Evolutionary conservation across 2,797 vertebrate genomes (phyloP).

Genomic region (Taeniopygia guttata): DNA sequence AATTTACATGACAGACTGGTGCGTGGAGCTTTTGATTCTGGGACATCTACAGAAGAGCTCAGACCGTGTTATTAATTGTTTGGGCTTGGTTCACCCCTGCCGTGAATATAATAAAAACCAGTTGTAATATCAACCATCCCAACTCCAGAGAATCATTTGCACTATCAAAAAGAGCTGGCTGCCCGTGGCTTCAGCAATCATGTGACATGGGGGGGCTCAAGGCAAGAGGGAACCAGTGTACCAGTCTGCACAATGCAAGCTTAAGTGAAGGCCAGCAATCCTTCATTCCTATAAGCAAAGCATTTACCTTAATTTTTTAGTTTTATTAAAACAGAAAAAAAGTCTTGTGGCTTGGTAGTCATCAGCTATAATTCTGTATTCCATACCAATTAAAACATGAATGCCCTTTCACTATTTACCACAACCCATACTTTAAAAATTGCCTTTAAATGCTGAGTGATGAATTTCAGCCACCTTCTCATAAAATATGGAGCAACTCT

Average conservation of each 20-base stretch:
- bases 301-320: background rate
- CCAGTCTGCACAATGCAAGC: background rate
- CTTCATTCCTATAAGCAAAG: background rate
- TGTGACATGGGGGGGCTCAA: background rate
- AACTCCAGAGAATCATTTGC: background rate
- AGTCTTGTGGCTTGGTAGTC: background rate
- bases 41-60: background rate
- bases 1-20: rapidly evolving
- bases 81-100: background rate
- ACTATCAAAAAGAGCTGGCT: background rate
- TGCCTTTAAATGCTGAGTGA: background rate
- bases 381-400: background rate
- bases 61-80: background rate
- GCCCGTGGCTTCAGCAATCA: background rate
- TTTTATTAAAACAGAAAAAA: background rate
- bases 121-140: background rate
- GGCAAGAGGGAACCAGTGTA: background rate
- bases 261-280: background rate
- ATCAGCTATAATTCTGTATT: background rate
- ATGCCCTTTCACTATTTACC: background rate
- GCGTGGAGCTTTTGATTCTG: background rate
- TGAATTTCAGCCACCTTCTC: background rate
- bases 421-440: background rate
- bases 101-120: background rate
- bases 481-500: background rate